Base-by-base conservation (phyloP, 2,888 invertebrate genomes). In the Cyclophora punctaria region DNA sequence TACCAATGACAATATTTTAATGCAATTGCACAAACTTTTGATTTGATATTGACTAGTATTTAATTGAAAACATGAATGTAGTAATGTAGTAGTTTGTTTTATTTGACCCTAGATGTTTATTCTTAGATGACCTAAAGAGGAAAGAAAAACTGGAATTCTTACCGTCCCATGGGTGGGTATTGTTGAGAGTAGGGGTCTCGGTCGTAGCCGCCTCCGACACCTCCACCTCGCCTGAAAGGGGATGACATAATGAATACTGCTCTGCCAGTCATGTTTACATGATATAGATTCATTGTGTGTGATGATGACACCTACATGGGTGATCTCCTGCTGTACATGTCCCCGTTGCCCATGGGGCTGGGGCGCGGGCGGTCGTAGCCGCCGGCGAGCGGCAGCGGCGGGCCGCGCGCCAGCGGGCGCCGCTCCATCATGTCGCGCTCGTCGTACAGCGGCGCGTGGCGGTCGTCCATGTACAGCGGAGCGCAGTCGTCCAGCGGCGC, bases 81-180 rank as follows among this genome's bases (percentile, higher is more conserved):
- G 1, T 20, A 20, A 20, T 20, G 20, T 20, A 20, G 1, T 20
- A 20, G 20, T 20, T 20, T 20, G 20, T 20, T 20, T 20, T 20
- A 20, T 20, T 20, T 20, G 20, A 20, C 20, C 20, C 20, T 20
- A 20, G 20, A 20, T 20, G 20, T 20, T 20, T 20, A 20, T 20
- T 20, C 20, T 20, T 20, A 20, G 20, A 20, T 20, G 20, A 20
- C 20, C 20, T 20, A 20, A 20, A 20, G 20, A 20, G 2, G 20
- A 20, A 20, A 41, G 3, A 47, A 35, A 7, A 3, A 46, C 45
- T 42, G 45, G 51, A 43, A 51, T 49, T 37, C 89, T 82, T 73
- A 89, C 89, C 89, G 84, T 75, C 83, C 87, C 81, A 88, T 82
- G 5, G 87, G 84, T 0, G 87, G 76, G 71, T 89, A 89, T 62